Conservation (phyloP, 2,113 vertebrate species). For the Plecotus auritus region DNA sequence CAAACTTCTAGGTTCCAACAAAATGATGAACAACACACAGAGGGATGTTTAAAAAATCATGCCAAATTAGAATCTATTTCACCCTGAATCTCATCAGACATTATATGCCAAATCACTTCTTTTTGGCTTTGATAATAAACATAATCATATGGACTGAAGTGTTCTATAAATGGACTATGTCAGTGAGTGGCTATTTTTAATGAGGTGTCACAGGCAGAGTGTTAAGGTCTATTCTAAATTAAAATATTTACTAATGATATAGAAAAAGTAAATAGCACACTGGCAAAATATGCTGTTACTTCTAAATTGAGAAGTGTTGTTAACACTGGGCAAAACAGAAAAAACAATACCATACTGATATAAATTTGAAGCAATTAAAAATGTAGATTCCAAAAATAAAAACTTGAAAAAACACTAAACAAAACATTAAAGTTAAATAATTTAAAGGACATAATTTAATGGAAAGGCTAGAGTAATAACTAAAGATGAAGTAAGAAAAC, state of each 20-base stretch:
- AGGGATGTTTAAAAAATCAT: not conserved
- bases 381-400: conserved; percentile 17
- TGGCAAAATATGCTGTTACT: conserved; percentile 4
- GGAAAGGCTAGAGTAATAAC: not conserved
- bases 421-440: conserved; percentile 39
- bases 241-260: conserved; percentile 28
- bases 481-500: conserved; percentile 13
- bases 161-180: not conserved
- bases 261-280: conserved; percentile 13
- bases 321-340: not conserved
- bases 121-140: conserved; percentile 37
- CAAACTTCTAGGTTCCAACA: conserved; percentile 17
- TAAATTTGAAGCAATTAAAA: conserved; percentile 41
- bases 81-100: not conserved
- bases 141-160: not conserved
- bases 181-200: not conserved
- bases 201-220: not conserved
- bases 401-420: conserved; percentile 16
- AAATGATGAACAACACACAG: not conserved
- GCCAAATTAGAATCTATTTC: not conserved
- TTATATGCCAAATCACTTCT: not conserved
- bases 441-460: conserved; percentile 36
- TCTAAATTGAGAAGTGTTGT: conserved; percentile 44
- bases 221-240: conserved; percentile 12
- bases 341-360: not conserved